Conservation (phyloP, 2,888 invertebrate genomes). For the Aphodius sticticus region DNA sequence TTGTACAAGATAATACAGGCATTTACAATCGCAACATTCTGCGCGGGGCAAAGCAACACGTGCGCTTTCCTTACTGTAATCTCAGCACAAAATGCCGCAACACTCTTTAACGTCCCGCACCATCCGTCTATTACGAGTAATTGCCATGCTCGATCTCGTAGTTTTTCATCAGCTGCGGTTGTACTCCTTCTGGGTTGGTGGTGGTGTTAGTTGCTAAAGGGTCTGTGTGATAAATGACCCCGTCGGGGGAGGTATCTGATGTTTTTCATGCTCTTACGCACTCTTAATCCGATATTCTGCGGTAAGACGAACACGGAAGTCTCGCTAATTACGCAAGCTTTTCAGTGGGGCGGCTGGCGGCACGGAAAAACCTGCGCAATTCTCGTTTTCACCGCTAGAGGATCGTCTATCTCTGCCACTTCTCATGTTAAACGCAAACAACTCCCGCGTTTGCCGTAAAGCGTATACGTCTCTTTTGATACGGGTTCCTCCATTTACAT, state of each 20-base stretch:
- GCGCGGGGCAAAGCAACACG: neutral
- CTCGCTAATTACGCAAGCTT: neutral
- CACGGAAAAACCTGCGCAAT: neutral
- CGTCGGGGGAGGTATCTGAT: neutral
- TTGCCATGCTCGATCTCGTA: neutral
- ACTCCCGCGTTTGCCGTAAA: neutral
- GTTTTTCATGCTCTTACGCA: neutral
- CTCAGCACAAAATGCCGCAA: neutral
- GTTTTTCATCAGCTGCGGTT: neutral
- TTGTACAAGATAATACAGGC: too few species aligned
- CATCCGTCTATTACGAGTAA: neutral
- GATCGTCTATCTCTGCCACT: slow-evolving; percentile 4
- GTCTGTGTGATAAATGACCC: neutral
- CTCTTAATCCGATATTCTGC: neutral
- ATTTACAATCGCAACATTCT: too few species aligned
- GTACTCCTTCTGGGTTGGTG: neutral
- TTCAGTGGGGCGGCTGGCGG: neutral
- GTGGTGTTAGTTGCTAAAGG: neutral
- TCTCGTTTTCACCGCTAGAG: neutral
- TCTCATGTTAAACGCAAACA: neutral
- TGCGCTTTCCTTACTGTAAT: neutral
- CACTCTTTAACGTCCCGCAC: neutral
- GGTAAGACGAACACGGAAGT: neutral
- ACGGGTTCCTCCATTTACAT: neutral
- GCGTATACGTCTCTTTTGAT: neutral